A percentile compares a stretch with the other conserved stretches of the same genome.
Evolutionary conservation across 2,797 vertebrate genomes (phyloP).

Genomic region (Enteromius trimaculatus): DNA sequence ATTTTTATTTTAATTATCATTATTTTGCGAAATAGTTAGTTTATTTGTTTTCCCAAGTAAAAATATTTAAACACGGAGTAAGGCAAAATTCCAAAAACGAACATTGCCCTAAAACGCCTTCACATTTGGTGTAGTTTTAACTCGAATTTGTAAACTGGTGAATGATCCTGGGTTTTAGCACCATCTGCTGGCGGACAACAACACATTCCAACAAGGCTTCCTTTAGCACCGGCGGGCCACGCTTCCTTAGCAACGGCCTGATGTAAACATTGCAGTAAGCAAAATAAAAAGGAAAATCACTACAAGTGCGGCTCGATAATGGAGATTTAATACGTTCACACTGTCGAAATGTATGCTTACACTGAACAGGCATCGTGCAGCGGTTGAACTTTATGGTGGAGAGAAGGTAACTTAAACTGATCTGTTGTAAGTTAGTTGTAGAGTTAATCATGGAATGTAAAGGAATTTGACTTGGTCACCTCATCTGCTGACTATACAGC

Average conservation of each 20-base stretch:
- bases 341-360: not conserved
- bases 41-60: too few relatives aligned
- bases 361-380: not conserved
- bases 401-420: not conserved
- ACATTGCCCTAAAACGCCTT: too few relatives aligned
- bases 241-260: conserved; percentile 65
- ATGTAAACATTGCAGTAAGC: conserved; percentile 61
- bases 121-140: not conserved
- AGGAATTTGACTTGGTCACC: conserved; percentile 32
- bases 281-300: conserved; percentile 18
- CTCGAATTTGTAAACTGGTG: not conserved
- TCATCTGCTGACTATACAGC: not conserved
- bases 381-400: not conserved
- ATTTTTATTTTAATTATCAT: not conserved
- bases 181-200: conserved; percentile 64
- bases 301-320: conserved; percentile 11
- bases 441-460: conserved; percentile 24
- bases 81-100: not conserved
- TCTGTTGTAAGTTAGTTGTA: not conserved
- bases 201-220: conserved; percentile 19
- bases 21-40: not conserved
- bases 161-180: conserved; percentile 47
- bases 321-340: not conserved
- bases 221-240: conserved; percentile 34
- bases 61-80: not conserved